Evolutionary conservation across 1,140 invertebrate species (phyloP), one percentile per base, ranked within the genome.

Genomic region (Drosophila bipectinata): DNA sequence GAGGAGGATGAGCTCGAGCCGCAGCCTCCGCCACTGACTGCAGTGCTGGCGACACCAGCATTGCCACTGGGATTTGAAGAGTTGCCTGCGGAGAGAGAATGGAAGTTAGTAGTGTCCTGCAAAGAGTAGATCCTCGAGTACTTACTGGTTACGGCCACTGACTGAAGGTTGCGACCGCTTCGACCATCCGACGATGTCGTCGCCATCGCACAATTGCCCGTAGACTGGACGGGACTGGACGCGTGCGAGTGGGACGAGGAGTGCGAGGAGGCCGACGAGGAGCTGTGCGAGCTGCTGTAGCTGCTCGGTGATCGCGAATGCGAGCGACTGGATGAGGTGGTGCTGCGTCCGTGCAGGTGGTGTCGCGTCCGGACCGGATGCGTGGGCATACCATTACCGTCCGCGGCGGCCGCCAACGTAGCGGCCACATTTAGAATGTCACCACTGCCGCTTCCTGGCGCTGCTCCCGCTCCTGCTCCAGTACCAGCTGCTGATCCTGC

Each of bases 311-410:
- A 88, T 88, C 93, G 72, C 77, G 93, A 92, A 92, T 94, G 92
- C 55, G 93, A 93, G 69, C 93, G 91, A 76, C 92, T 93, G 54
- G 92, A 93, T 58, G 92, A 93, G 49, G 92, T 92, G 45, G 90
- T 91, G 77, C 90, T 91, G 44, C 90, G 81, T 32, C 90, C 90
- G 58, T 91, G 87, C 54, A 90, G 66, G 71, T 87, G 72, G 58
- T 80, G 83, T 58, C 87, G 81, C 44, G 61, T 58, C 39, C 69
- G 44, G 39, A 75, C 62, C 15, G 59, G 60, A 52, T 74, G 71
- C 55, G 56, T 48, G 37, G 74, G 48, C 34, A 47, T 45, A 4
- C 77, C 74, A 60, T 88, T 89, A 10, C 44, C 44, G 45, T 90
- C 82, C 32, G 78, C 85, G 82, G 76, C 93, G 92, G 77, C 92